These are phyloP conservation scores for Tetragnatha montana DNA, from an alignment of 2,888 invertebrate species.

Conservation along the genomic window DNA sequence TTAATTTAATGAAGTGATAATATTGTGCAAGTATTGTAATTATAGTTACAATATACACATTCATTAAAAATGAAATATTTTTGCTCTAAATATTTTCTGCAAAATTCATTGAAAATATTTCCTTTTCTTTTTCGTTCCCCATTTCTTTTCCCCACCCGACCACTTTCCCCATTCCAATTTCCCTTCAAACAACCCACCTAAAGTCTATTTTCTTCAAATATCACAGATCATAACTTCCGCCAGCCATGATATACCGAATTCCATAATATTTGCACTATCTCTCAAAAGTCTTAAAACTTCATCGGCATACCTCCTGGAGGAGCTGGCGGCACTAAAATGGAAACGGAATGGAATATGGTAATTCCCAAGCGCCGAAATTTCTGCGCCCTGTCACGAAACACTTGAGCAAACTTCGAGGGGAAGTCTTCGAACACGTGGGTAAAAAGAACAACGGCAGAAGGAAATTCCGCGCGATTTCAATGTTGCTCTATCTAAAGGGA, in stretches of 20 bases:
- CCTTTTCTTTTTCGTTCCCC: too few species aligned
- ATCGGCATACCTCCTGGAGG: neutral
- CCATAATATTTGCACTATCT: slow-evolving; percentile 2
- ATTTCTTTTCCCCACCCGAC: too few species aligned
- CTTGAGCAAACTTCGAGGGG: slow-evolving; percentile 2
- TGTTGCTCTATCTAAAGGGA: neutral
- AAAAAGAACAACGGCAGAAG: neutral
- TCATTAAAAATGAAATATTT: too few species aligned
- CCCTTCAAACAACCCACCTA: too few species aligned
- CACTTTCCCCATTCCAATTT: too few species aligned
- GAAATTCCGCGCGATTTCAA: neutral
- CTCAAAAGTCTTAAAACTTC: neutral
- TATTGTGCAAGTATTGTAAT: too few species aligned
- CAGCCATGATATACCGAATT: neutral
- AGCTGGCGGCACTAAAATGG: neutral
- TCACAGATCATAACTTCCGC: neutral
- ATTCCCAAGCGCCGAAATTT: slow-evolving; percentile 16
- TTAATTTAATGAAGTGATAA: too few species aligned
- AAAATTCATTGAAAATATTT: too few species aligned
- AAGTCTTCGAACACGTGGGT: neutral
- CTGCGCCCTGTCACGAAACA: slow-evolving; percentile 29
- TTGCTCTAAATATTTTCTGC: too few species aligned
- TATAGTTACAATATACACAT: too few species aligned
- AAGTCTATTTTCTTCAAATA: neutral
- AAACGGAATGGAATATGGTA: slow-evolving; percentile 48